These are phyloP conservation scores for Ciconia maguari DNA, from an alignment of 2,113 vertebrate genomes.

Conservation along the genomic window DNA sequence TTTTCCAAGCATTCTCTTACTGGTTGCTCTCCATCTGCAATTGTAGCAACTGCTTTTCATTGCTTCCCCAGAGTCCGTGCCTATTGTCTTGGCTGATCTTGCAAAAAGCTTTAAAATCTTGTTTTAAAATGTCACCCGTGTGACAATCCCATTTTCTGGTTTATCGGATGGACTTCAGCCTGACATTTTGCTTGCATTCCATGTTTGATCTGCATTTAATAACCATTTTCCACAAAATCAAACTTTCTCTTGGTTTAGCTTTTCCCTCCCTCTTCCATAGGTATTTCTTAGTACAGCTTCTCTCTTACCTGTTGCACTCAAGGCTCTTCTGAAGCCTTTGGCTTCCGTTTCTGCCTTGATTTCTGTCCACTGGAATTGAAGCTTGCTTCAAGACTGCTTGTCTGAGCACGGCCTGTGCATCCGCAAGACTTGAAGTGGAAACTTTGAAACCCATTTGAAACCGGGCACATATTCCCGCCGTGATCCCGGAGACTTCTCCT, in stretches of 20 bases:
- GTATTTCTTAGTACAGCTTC: neutral
- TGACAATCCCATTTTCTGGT: neutral
- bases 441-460: neutral
- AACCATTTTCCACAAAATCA: neutral
- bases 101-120: neutral
- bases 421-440: neutral
- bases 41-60: neutral
- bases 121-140: neutral
- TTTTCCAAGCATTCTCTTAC: neutral
- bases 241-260: neutral
- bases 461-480: rapidly evolving
- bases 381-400: rapidly evolving
- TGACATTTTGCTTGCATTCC: neutral
- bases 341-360: neutral
- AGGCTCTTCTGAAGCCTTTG: neutral
- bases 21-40: neutral
- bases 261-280: neutral
- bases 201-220: neutral
- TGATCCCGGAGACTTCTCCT: neutral
- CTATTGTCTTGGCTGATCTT: neutral
- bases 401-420: neutral
- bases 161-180: neutral
- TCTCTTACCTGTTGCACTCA: neutral
- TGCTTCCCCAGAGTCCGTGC: neutral
- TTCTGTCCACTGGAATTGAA: neutral